Percentiles rank a stretch among this genome's conserved stretches.
These are phyloP conservation scores for Ephydatia muelleri DNA, from an alignment of 37 sponge, comb jelly and placozoan genomes.

Conservation along the genomic window DNA sequence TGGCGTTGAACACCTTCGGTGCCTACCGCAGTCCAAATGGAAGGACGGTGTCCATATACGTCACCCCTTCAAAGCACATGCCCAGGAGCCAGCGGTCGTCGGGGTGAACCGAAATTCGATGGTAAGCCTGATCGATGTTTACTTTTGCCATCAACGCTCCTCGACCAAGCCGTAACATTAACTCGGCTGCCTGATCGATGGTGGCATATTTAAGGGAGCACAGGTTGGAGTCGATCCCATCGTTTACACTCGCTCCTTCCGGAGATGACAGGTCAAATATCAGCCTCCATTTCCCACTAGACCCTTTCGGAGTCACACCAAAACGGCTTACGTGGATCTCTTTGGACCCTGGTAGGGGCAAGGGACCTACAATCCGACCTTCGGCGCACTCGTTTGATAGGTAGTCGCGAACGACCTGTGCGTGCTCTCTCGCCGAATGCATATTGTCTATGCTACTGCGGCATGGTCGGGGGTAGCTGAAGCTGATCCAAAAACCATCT, in stretches of 20 bases:
- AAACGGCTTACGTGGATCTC: too few species aligned
- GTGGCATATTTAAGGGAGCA: too few species aligned
- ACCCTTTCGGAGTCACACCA: too few species aligned
- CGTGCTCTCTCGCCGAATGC: too few species aligned
- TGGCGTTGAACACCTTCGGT: not conserved
- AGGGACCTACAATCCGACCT: slow-evolving; percentile 8
- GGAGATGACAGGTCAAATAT: too few species aligned
- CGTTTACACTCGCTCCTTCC: too few species aligned
- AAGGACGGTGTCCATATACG: not conserved
- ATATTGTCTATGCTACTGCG: too few species aligned
- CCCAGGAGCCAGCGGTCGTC: not conserved
- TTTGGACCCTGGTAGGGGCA: not conserved
- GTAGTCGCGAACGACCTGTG: not conserved
- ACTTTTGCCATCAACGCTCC: not conserved
- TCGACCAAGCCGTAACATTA: not conserved
- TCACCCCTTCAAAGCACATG: not conserved
- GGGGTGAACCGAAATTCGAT: not conserved
- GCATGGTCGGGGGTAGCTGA: too few species aligned
- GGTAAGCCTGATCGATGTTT: not conserved
- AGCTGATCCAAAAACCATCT: slow-evolving; percentile 16
- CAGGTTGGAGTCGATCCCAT: too few species aligned
- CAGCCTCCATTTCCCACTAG: too few species aligned
- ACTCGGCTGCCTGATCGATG: too few species aligned
- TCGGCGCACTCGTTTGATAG: not conserved
- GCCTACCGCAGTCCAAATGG: not conserved